Base-by-base conservation (phyloP, 2,888 invertebrate genomes). In the Drosophila mimica region DNA sequence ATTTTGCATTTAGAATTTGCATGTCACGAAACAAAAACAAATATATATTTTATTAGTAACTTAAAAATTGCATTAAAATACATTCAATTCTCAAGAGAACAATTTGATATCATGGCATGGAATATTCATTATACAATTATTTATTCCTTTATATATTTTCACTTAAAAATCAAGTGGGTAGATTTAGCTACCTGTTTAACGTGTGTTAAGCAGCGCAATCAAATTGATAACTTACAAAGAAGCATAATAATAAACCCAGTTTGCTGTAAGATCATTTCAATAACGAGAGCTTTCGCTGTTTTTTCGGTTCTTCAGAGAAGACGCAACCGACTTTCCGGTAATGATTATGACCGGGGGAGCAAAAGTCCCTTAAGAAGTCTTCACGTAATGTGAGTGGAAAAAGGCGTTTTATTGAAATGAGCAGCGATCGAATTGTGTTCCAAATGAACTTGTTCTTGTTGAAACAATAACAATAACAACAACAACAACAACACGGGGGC, bases 401-500 rank as follows among this genome's bases (percentile, higher is more conserved):
- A 77, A 71, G 79, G 56, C 74, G 79, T 76, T 87, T 89, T 89
- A 84, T 84, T 84, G 84, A 82, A 84, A 85, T 89, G 80, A 82
- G 67, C 70, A 69, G 38, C 75, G 87, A 84, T 89, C 75, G 89
- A 76, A 87, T 75, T 89, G 88, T 74, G 82, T 61, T 72, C 68
- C 66, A 85, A 85, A 89, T 86, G 75, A 89, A 89, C 88, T 89
- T 54, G 88, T 80, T 89, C 63, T 52, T 82, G 76, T 65, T 83
- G 48, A 56, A 69, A 34, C 57, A 49, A 30, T 36, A 51, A 51
- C 34, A 57, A 63, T 40, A 56, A 51, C 17, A 51, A 30, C 33
- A 25, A 2, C 34, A 56, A 63, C 33, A 52, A 49, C n/a, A 54
- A 31, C 31, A 43, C 54, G 52, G 28, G n/a, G 51, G 46, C 46